Evolutionary conservation across 2,113 vertebrate genomes (phyloP).

Genomic region (Oreotrochilus melanogaster): DNA sequence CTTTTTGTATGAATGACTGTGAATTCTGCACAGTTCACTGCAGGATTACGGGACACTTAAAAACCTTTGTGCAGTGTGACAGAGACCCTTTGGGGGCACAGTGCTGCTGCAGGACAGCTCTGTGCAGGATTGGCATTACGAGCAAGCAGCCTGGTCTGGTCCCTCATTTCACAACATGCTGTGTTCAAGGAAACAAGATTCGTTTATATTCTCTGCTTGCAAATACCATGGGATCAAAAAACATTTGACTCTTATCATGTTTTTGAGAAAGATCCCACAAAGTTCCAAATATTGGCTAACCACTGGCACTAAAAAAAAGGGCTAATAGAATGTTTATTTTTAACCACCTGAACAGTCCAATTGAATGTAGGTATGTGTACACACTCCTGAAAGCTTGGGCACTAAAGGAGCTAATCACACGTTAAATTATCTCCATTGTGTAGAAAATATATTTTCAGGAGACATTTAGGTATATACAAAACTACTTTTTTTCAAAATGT

Average conservation of each 20-base stretch:
- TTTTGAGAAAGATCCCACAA: slow-evolving; percentile 5
- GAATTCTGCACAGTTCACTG: not conserved
- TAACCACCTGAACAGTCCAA: not conserved
- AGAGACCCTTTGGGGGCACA: not conserved
- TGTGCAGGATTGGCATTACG: not conserved
- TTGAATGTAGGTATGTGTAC: not conserved
- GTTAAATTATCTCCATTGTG: not conserved
- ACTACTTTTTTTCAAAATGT: not conserved
- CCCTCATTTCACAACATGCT: not conserved
- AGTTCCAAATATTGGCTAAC: slow-evolving; percentile 27
- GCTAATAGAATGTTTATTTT: not conserved
- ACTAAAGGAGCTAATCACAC: not conserved
- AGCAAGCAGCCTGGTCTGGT: not conserved
- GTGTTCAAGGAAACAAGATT: not conserved
- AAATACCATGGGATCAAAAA: not conserved
- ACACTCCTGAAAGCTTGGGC: not conserved
- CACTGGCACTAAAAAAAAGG: not conserved
- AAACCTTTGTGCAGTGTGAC: not conserved
- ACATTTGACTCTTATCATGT: not conserved
- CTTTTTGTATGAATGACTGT: not conserved
- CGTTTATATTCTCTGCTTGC: not conserved
- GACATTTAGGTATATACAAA: not conserved
- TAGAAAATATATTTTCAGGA: not conserved
- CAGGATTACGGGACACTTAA: not conserved
- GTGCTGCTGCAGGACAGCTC: not conserved